Conservation (phyloP, 2,797 vertebrate species). For the Percopsis omiscomaycus region DNA sequence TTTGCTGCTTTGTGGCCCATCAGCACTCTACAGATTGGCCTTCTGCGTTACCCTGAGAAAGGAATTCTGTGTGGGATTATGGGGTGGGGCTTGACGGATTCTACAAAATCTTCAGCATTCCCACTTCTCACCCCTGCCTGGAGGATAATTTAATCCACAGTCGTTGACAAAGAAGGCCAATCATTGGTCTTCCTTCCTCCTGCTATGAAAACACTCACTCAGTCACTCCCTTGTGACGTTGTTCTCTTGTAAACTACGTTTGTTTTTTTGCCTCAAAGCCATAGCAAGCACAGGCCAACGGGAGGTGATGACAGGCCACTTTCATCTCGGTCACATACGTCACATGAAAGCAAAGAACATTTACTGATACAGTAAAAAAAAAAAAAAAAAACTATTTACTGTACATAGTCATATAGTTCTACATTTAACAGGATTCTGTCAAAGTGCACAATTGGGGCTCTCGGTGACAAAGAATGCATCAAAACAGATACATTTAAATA, state of each 20-base stretch:
- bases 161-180: constrained; percentile 10
- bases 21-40: constrained; percentile 24
- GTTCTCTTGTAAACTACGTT: constrained; percentile 11
- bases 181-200: background rate
- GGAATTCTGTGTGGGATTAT: background rate
- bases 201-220: background rate
- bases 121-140: background rate
- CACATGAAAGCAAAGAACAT: constrained; percentile 63
- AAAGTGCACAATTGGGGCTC: constrained; percentile 78
- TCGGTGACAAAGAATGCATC: constrained; percentile 55
- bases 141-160: constrained; percentile 13
- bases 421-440: constrained; percentile 68
- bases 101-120: constrained; percentile 16
- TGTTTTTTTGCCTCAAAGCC: constrained; percentile 9
- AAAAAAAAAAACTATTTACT: constrained; percentile 39
- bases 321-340: constrained; percentile 29
- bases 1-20: constrained; percentile 7
- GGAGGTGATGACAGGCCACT: constrained; percentile 45
- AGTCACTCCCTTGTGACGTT: background rate
- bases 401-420: constrained; percentile 47
- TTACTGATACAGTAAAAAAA: constrained; percentile 72
- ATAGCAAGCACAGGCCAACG: constrained; percentile 37
- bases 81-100: constrained; percentile 9
- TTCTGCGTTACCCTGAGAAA: constrained; percentile 20
- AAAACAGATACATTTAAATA: constrained; percentile 64